Evolutionary conservation across 2,888 invertebrate species (phyloP).

Genomic region (Phalera bucephala): DNA sequence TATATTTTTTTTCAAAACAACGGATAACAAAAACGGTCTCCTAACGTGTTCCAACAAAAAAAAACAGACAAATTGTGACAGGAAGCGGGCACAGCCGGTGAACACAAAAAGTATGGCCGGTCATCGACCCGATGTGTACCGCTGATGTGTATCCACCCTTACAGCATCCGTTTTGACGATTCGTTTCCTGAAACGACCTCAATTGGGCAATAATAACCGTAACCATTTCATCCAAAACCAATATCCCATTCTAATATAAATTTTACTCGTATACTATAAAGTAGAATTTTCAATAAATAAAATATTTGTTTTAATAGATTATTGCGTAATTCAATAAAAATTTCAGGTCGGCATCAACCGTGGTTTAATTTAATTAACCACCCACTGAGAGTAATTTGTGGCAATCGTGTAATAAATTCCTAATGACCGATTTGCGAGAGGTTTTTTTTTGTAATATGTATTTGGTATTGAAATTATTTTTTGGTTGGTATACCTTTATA

Average conservation of each 20-base stretch:
- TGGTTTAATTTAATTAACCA: constrained; percentile 14
- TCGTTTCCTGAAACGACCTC: constrained; percentile 4
- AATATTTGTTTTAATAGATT: no score
- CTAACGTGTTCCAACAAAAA: constrained; percentile 59
- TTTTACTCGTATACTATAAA: no score
- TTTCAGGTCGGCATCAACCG: constrained; percentile 10
- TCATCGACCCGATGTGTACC: constrained; percentile 55
- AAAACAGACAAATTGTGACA: constrained; percentile 74
- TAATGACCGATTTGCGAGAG: constrained; percentile 4
- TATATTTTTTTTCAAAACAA: constrained; percentile 1
- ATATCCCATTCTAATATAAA: neutral
- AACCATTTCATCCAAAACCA: constrained; percentile 4
- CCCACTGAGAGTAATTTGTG: neutral
- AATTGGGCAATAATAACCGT: no score
- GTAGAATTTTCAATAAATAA: no score
- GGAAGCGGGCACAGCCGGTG: constrained; percentile 75
- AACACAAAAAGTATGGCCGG: constrained; percentile 60
- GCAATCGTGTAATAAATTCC: neutral
- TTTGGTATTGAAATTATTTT: no score
- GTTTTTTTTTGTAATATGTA: no score
- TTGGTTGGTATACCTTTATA: no score
- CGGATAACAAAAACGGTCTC: constrained; percentile 45
- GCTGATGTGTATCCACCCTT: constrained; percentile 43
- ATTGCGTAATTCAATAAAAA: constrained; percentile 17
- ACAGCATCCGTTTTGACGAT: constrained; percentile 36